Base-by-base conservation (phyloP, 1,140 invertebrate genomes). In the Drosophila sp. region DNA sequence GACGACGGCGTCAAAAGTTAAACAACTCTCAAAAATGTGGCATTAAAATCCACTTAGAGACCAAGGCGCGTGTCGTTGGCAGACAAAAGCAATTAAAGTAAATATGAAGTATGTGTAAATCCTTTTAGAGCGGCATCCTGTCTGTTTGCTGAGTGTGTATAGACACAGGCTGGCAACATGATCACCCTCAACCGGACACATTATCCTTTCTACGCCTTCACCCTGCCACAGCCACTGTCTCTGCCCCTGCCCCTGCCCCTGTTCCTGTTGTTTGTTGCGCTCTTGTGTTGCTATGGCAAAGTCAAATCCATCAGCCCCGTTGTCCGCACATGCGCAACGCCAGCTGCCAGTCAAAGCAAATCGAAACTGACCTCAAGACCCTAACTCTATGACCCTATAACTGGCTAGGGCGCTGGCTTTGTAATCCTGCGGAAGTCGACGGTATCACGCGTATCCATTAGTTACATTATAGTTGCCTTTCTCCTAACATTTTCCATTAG, bases 341-440 rank as follows among this genome's bases (percentile, higher is more conserved):
- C 81, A 87, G 82, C 78, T 82, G 82, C 25, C 54, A 45, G 36
- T 6, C 18, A 25, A 25, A 29, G 16, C 14, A 43, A 25, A 32
- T 27, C 21, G 21, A 29, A 13, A 16, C 16, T 66, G 61, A 62
- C 50, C 65, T 57, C 29, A 51, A 67, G 66, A 64, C 40, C 46
- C 71, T 53, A 76, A 43, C 48, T 46, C 48, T 29, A 50, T 34
- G 48, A 43, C n/a, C 38, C 50, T 50, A 13, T 9, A 7, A 4
- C 21, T 46, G 7, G 21, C 16, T 45, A 56, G 69, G 69, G 72
- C 81, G 63, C 65, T 72, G 70, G 66, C 66, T 61, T 59, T 81
- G 75, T 87, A 87, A 87, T 87, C 82, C 82, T 87, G 82, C 82
- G 82, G 82, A 87, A 87, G 82, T 87, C 82, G 83, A 78, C 71